Percentiles rank a stretch among this genome's conserved stretches.
Conservation (phyloP, 1,140 invertebrate genomes). For the Drosophila asahinai region DNA sequence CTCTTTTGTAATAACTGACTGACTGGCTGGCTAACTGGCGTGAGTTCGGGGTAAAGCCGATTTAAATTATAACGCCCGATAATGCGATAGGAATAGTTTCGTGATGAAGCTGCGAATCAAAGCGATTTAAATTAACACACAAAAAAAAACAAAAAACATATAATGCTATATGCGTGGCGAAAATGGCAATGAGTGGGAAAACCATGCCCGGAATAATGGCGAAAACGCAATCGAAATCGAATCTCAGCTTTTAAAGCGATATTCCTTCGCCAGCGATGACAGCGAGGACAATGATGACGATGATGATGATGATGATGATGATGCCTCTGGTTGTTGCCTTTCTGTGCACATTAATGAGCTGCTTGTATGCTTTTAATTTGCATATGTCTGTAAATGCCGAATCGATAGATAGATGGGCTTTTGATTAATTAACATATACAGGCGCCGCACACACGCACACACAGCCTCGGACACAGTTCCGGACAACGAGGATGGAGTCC, state of each 20-base stretch:
- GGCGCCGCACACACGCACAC: constrained; percentile 11
- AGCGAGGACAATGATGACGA: not conserved
- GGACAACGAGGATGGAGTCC: constrained; percentile 30
- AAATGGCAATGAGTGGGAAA: constrained; percentile 16
- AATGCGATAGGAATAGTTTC: constrained; percentile 7
- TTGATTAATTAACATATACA: constrained; percentile 80
- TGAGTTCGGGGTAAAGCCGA: not conserved
- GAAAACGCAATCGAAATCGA: constrained; percentile 17
- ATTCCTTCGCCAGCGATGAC: constrained; percentile 2
- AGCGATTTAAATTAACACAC: constrained; percentile 14
- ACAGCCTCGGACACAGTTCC: constrained; percentile 8
- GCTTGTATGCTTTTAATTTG: constrained; percentile 82
- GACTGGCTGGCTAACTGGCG: not conserved
- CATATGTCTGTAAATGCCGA: constrained; percentile 81
- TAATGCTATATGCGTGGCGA: constrained; percentile 15
- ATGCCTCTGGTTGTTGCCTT: constrained; percentile 33
- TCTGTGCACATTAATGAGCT: constrained; percentile 76
- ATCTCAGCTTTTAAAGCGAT: constrained; percentile 16
- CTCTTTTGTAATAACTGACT: not conserved
- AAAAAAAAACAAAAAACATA: not conserved
- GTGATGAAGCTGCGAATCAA: not conserved
- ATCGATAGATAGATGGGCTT: constrained; percentile 80
- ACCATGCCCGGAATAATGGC: constrained; percentile 11
- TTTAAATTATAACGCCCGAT: not conserved
- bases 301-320: not conserved